Evolutionary conservation across 2,113 vertebrate species (phyloP).

Genomic region (Pseudorhombus dupliciocellatus): DNA sequence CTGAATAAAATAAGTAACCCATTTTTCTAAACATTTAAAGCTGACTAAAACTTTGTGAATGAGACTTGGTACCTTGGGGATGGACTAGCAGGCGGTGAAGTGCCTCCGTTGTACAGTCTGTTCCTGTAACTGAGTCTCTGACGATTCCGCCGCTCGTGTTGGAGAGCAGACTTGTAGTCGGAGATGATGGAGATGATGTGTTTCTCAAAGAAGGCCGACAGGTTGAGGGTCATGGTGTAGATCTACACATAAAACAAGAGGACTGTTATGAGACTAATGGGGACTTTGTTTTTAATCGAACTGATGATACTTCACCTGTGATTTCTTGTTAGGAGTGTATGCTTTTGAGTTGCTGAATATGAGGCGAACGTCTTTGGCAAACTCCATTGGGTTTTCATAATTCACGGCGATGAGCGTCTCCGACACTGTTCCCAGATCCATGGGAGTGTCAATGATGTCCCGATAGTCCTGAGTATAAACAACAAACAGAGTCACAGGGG

Average conservation of each 20-base stretch:
- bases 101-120: conserved; percentile 88
- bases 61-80: conserved; percentile 80
- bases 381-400: conserved; percentile 94
- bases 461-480: conserved; percentile 86
- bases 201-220: conserved; percentile 96
- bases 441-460: conserved; percentile 92
- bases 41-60: conserved; percentile 6
- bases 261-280: fast-evolving
- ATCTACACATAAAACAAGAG: conserved; percentile 80
- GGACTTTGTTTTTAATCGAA: background rate
- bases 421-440: conserved; percentile 95
- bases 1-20: background rate
- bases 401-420: conserved; percentile 90
- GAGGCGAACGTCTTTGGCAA: conserved; percentile 93
- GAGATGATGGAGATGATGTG: conserved; percentile 92
- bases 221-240: conserved; percentile 95
- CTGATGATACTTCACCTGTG: conserved; percentile 84
- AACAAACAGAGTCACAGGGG: background rate
- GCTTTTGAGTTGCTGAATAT: conserved; percentile 99
- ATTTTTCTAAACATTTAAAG: background rate
- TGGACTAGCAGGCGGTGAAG: conserved; percentile 84
- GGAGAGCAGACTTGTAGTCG: conserved; percentile 91
- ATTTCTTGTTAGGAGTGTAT: conserved; percentile 99
- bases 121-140: conserved; percentile 86
- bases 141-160: conserved; percentile 86